A percentile compares a stretch with the other conserved stretches of the same genome.
Conservation (phyloP, 2,113 vertebrate genomes). For the Corythaixoides concolor region DNA sequence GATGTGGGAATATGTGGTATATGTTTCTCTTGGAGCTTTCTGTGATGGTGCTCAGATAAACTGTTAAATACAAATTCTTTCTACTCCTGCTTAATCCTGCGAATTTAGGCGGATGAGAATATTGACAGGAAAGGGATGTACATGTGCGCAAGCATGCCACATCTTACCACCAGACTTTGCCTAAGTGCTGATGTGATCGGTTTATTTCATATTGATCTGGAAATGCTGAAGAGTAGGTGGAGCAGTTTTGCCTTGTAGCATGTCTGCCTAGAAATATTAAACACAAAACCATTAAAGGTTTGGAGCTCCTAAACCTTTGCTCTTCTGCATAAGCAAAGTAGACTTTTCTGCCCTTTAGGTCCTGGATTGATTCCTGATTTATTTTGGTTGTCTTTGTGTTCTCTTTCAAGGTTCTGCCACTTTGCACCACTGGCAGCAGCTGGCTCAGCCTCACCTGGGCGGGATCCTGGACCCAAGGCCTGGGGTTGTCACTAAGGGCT, state of each 20-base stretch:
- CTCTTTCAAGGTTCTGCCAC: slow-evolving; percentile 89
- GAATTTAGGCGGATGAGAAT: neutral
- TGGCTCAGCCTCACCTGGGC: slow-evolving; percentile 96
- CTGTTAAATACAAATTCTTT: neutral
- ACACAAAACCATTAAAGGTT: neutral
- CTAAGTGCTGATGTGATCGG: neutral
- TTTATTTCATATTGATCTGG: neutral
- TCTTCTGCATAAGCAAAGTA: neutral
- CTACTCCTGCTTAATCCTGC: neutral
- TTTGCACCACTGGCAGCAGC: slow-evolving; percentile 97
- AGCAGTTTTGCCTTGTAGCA: neutral
- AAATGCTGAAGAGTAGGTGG: neutral
- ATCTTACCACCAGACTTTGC: neutral
- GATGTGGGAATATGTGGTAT: neutral
- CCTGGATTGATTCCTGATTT: neutral
- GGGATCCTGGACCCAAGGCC: slow-evolving; percentile 93
- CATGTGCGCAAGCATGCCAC: neutral
- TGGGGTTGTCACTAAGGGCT: slow-evolving; percentile 97
- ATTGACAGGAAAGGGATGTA: neutral
- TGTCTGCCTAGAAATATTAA: neutral
- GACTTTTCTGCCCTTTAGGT: neutral
- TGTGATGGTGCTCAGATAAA: neutral
- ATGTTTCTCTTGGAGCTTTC: neutral
- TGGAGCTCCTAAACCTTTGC: neutral
- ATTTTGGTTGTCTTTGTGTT: slow-evolving; percentile 37